Evolutionary conservation across 2,888 invertebrate species (phyloP).

Genomic region (Glyphotaelius pellucidus): DNA sequence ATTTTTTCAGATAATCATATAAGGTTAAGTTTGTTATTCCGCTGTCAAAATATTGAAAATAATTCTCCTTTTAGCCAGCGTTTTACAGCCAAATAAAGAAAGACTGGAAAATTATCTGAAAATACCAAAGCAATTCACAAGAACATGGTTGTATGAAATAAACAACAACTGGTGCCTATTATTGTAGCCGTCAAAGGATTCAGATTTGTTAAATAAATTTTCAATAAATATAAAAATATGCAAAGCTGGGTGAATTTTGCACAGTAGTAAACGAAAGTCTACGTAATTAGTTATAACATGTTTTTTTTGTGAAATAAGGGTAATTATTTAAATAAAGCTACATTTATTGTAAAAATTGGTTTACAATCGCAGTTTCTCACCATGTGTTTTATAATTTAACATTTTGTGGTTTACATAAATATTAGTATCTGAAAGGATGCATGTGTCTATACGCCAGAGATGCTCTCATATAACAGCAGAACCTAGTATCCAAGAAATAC

Average conservation of each 20-base stretch:
- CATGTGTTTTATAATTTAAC: no score
- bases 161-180: background rate
- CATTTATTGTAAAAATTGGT: no score
- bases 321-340: background rate
- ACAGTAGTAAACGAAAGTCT: background rate
- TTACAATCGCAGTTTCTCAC: no score
- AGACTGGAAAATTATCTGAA: background rate
- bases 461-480: no score
- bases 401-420: no score
- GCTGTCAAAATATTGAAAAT: background rate
- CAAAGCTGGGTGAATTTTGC: background rate
- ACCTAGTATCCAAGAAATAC: no score
- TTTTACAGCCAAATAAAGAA: no score
- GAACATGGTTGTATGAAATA: background rate
- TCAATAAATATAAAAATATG: background rate
- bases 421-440: no score
- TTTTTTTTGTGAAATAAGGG: background rate
- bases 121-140: background rate
- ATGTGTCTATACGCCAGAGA: no score
- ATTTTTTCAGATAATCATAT: background rate
- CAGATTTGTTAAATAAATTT: background rate
- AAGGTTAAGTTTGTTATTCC: background rate
- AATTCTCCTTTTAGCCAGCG: background rate
- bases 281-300: background rate
- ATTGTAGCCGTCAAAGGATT: background rate